Evolutionary conservation across 2,888 invertebrate genomes (phyloP).

Genomic region (Hyposoter dolosus): DNA sequence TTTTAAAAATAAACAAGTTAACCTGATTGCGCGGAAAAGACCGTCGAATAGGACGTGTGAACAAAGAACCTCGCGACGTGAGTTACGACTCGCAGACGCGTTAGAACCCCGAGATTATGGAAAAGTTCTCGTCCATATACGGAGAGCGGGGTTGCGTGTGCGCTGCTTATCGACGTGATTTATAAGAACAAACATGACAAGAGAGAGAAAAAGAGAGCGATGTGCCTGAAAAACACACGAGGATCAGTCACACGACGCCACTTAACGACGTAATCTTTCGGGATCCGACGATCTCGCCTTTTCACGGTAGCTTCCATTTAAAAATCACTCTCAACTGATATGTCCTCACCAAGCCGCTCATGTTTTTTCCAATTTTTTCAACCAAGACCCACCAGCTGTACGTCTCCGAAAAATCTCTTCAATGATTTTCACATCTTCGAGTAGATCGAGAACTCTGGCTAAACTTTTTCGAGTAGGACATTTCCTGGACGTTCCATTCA

Average conservation of each 20-base stretch:
- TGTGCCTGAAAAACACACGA: conserved; percentile 48
- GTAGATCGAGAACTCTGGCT: neutral
- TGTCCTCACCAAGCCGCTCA: neutral
- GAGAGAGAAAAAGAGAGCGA: conserved; percentile 36
- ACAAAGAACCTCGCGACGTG: conserved; percentile 39
- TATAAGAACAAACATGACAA: conserved; percentile 82
- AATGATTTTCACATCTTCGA: neutral
- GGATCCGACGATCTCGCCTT: conserved; percentile 74
- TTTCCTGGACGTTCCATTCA: neutral
- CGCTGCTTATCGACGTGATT: conserved; percentile 82
- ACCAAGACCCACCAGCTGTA: neutral
- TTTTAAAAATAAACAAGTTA: conserved; percentile 14
- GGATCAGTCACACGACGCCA: conserved; percentile 78
- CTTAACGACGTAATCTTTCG: conserved; percentile 79
- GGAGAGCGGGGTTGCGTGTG: conserved; percentile 67
- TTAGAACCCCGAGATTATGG: conserved; percentile 76
- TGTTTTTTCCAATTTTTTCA: neutral
- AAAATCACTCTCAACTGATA: neutral
- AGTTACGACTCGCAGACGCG: conserved; percentile 58
- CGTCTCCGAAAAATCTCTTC: neutral
- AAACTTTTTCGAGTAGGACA: neutral
- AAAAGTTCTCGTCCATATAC: conserved; percentile 77
- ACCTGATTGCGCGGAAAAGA: conserved; percentile 36
- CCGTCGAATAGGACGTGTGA: conserved; percentile 24
- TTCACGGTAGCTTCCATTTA: conserved; percentile 70